Percentiles rank a stretch among this genome's conserved stretches.
Evolutionary conservation across 2,113 vertebrate species (phyloP).

Genomic region (Neoarius graeffei): DNA sequence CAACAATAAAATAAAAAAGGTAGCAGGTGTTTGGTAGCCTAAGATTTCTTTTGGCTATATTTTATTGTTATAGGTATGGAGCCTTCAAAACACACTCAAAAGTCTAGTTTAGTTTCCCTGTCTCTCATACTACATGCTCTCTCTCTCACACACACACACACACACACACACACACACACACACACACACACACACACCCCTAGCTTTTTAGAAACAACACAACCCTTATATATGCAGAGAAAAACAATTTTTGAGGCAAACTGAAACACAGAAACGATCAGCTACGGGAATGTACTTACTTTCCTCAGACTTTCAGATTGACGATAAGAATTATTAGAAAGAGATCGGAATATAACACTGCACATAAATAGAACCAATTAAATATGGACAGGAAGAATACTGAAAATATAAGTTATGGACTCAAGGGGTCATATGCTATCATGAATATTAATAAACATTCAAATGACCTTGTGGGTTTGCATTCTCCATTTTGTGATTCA

Average conservation of each 20-base stretch:
- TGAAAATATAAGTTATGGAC: conserved; percentile 77
- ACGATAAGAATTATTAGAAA: conserved; percentile 49
- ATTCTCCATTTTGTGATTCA: neutral
- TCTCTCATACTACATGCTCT: conserved; percentile 22
- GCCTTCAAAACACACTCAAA: conserved; percentile 33
- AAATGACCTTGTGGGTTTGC: conserved; percentile 18
- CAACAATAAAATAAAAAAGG: conserved; percentile 35
- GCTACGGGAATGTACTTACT: conserved; percentile 44
- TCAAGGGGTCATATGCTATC: conserved; percentile 63
- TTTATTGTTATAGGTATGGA: conserved; percentile 34
- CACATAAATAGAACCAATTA: conserved; percentile 81
- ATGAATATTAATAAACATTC: conserved; percentile 65
- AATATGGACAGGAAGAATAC: conserved; percentile 75
- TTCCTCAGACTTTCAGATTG: conserved; percentile 59
- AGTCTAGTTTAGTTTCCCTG: conserved; percentile 26
- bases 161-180: neutral
- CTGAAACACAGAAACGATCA: conserved; percentile 43
- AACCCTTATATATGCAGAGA: conserved; percentile 48
- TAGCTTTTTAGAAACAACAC: neutral
- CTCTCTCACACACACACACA: neutral
- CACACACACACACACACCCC: neutral
- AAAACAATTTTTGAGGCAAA: conserved; percentile 56
- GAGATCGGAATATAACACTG: conserved; percentile 71
- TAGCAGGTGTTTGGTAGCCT: conserved; percentile 28
- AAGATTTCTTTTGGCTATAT: conserved; percentile 54